Percentiles rank a stretch among this genome's conserved stretches.
These are phyloP conservation scores for Toxotes chatareus DNA, from an alignment of 2,113 vertebrate genomes.

Conservation along the genomic window DNA sequence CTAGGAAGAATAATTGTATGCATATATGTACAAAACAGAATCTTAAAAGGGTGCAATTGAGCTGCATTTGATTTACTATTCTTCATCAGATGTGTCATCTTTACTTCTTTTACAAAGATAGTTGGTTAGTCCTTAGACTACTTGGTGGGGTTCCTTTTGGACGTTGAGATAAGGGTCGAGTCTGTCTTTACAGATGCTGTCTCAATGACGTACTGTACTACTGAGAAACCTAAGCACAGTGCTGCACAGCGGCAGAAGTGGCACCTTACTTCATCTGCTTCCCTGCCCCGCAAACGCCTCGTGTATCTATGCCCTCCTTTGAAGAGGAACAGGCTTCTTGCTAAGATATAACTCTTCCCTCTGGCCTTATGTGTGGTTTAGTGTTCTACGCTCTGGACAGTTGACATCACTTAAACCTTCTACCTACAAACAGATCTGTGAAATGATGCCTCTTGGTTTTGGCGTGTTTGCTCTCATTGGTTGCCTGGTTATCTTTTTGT, in stretches of 20 bases:
- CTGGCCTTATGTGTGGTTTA: constrained; percentile 47
- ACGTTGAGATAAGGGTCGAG: constrained; percentile 37
- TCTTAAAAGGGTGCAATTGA: constrained; percentile 75
- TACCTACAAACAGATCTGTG: constrained; percentile 30
- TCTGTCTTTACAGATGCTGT: constrained; percentile 46
- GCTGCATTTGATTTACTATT: constrained; percentile 66
- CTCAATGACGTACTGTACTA: constrained; percentile 72
- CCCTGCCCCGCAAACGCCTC: constrained; percentile 34
- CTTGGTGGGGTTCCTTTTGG: constrained; percentile 32
- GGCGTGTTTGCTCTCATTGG: constrained; percentile 9
- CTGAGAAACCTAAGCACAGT: constrained; percentile 72
- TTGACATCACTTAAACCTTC: constrained; percentile 44
- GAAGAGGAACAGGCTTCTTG: constrained; percentile 46
- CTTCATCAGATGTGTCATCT: constrained; percentile 57
- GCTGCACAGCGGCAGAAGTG: constrained; percentile 58
- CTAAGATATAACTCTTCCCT: constrained; percentile 31
- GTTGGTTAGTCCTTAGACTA: constrained; percentile 45
- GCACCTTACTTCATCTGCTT: constrained; percentile 58
- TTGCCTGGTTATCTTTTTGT: constrained; percentile 30
- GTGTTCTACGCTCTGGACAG: constrained; percentile 31
- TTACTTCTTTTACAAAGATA: constrained; percentile 51
- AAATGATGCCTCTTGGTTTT: constrained; percentile 23
- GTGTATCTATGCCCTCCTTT: constrained; percentile 28
- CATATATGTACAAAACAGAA: constrained; percentile 80
- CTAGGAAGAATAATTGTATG: constrained; percentile 82